Base-by-base conservation (phyloP, 30 jellyfish, hydroid and myxozoan species). In the Clytia hemisphaerica region DNA sequence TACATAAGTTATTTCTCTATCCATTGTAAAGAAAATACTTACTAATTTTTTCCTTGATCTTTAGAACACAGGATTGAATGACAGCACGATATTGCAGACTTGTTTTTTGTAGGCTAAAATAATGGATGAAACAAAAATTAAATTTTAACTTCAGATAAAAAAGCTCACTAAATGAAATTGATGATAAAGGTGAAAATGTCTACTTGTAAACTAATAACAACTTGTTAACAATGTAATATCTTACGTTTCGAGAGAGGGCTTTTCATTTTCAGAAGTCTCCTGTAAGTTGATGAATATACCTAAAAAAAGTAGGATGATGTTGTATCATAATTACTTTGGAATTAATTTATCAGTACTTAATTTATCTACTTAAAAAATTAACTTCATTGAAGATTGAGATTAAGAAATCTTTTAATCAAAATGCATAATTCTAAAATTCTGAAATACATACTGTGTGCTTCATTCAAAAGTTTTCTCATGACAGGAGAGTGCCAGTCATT, bases 81-180 rank as follows among this genome's bases (percentile, higher is more conserved):
- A 86, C 94, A 26, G 96, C 82, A 22, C 96, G 84, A 61, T 86
- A 86, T 70, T 79, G 92, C 10, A 50, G 82, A 63, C 96, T 86
- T 14, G 60, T 72, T 34, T 78, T 50, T 58, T 78, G 25, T 69
- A 77, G 51, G 32, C 96, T 86, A 62, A 24, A 67, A 4, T 32
- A 33, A n/a, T 6, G 15, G 30, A 18, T 14, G 9, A 22, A 59
- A 12, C 21, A 4, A 47, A 66, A 38, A 31, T 9, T 2, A 19
- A 37, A 53, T 55, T 9, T 32, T 4, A n/a, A n/a, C n/a, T n/a
- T n/a, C n/a, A n/a, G n/a, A 50, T n/a, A 55, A 38, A 26, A 4
- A 50, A 29, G n/a, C n/a, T n/a, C n/a, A n/a, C n/a, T n/a, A n/a
- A n/a, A n/a, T n/a, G n/a, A n/a, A n/a, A n/a, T n/a, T n/a, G n/a